Evolutionary conservation across 2,113 vertebrate species (phyloP), one percentile per base, ranked within the genome.

Genomic region (Podocnemis expansa): DNA sequence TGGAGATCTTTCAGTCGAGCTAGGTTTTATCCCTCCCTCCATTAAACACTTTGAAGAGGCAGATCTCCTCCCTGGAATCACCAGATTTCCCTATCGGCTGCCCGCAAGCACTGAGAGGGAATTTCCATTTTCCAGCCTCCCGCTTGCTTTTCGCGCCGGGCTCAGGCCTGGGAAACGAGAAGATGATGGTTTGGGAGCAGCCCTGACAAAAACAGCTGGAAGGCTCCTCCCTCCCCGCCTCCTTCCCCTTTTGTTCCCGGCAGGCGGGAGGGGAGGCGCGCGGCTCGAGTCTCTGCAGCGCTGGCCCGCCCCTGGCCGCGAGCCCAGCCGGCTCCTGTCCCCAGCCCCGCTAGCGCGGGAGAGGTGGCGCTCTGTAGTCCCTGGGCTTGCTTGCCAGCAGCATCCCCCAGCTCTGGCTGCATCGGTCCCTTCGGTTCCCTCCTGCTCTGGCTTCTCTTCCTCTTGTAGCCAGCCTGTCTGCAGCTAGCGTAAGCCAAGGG

Each of bases 211-310:
- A 96, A 93, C 95, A 96, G 95, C 95, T 96, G 95, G 95, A 94
- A 85, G 25, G 80, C 73, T 89, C 95, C 89, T 89, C 91, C 95
- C 63, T 29, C 25, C 89, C 80, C 87, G 12, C 41, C 73, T 25
- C 82, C 75, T 95, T 93, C 93, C 95, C 95, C 89, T 95, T 97
- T 97, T 98, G 97, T 98, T 97, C 94, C 88, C 60, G 55, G 88
- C 4, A 54, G 34, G 29, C 60, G 10, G 47, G 58, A n/a, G 5
- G 11, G n/a, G n/a, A n/a, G n/a, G n/a, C n/a, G n/a, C n/a, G n/a
- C n/a, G n/a, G n/a, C n/a, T n/a, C n/a, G n/a, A n/a, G n/a, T n/a
- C n/a, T n/a, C n/a, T n/a, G n/a, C n/a, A n/a, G n/a, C n/a, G n/a
- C n/a, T n/a, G n/a, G n/a, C n/a, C n/a, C n/a, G n/a, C n/a, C n/a